Base-by-base conservation (phyloP, 2,113 vertebrate species). In the Seriola rivoliana region DNA sequence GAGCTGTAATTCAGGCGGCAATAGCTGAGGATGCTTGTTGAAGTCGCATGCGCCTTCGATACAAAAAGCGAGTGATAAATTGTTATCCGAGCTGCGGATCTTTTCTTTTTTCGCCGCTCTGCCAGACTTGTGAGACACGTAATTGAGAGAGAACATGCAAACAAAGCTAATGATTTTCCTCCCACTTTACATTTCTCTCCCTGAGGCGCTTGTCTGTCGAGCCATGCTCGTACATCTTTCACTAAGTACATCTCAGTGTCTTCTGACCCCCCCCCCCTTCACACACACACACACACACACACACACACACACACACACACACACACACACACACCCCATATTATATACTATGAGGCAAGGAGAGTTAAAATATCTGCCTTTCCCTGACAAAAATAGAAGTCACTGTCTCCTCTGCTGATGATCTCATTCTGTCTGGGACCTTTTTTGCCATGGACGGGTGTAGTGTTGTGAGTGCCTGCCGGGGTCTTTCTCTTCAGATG, bases 151-250 rank as follows among this genome's bases (percentile, higher is more conserved):
- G 81, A 93, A 83, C 84, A 91, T 88, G 91, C 91, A 92, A 92
- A 94, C 90, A 92, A 88, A 93, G 90, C 88, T 92, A 90, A 92
- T 91, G 89, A 90, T 91, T 92, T 86, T 82, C 78, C 88, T 79
- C 86, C 79, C 78, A 80, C 86, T 93, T 87, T 91, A 85, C 76
- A 88, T 72, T 81, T 84, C 65, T 64, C 70, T 70, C 85, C 90
- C 86, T 11, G 64, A 62, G 82, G 83, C 78, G 78, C 67, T 46
- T 78, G 71, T 85, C 84, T 86, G 67, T 25, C 1, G 42, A 84
- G 72, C 66, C 46, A 36, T 44, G 54, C 84, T 87, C 79, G 75
- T 82, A 72, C 78, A 80, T 90, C 87, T 90, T 78, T 78, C 75
- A 84, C 88, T 76, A 87, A 92, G 81, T 78, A 78, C 71, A 79